Conservation (phyloP, 2,797 vertebrate genomes). For the Syndactyla subalaris region DNA sequence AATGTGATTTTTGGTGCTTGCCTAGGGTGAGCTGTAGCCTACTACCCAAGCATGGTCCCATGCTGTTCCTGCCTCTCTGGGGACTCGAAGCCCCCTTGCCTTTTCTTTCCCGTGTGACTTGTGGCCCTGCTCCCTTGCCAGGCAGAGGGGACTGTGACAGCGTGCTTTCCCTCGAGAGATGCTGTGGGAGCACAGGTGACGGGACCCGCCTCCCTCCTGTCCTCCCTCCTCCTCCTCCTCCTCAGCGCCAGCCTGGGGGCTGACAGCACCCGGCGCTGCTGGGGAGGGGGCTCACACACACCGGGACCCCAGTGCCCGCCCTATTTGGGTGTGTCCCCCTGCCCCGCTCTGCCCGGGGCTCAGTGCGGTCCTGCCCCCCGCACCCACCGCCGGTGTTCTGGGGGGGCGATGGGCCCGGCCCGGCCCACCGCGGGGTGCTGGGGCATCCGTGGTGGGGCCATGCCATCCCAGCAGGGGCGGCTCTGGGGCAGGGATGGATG, state of each 20-base stretch:
- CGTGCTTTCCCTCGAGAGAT: fast-evolving
- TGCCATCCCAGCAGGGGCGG: fast-evolving
- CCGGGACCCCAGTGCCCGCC: not conserved
- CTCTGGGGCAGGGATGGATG: not conserved
- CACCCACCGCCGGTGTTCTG: fast-evolving
- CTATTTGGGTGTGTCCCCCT: not conserved
- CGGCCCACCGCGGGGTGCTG: no score
- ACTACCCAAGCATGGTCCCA: fast-evolving
- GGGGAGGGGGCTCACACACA: not conserved
- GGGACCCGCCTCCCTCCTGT: fast-evolving
- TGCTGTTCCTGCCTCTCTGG: not conserved
- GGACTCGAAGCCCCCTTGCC: no score
- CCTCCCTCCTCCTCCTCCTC: not conserved
- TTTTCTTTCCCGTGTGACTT: not conserved
- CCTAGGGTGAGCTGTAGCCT: no score
- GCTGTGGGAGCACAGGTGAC: fast-evolving
- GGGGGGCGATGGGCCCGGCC: no score
- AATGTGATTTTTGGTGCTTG: not conserved
- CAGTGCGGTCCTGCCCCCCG: fast-evolving
- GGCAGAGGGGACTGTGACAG: no score
- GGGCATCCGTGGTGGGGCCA: no score
- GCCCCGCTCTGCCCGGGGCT: no score
- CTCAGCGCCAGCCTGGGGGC: no score
- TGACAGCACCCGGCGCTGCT: fast-evolving
- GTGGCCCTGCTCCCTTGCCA: no score